Base-by-base conservation (phyloP, 2,113 vertebrate genomes). In the Alethe diademata region DNA sequence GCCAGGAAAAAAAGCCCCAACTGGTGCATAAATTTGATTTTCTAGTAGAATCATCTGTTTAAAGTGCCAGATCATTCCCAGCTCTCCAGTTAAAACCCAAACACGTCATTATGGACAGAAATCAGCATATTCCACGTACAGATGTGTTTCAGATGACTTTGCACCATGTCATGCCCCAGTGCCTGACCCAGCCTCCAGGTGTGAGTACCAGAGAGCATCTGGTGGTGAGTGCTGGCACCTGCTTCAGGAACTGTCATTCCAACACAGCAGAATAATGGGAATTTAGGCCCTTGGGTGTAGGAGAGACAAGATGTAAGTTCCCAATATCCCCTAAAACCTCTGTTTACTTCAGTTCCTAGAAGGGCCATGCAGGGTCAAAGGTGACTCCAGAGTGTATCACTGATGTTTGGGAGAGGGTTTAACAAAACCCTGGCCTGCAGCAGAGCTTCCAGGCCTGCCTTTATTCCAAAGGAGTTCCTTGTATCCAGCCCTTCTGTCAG, bases 131-230 rank as follows among this genome's bases (percentile, higher is more conserved):
- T 33, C 23, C 28, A 12, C 4, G 2, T 25, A 24, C 57, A 89
- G 50, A 18, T 29, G 23, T 75, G 8, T 40, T 78, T 76, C 36
- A 69, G 71, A 19, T 66, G 53, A 8, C 16, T 90, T 65, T 65
- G 45, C 82, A 75, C 6, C 19, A 5, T 0, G 0, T 20, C n/a
- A 19, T 9, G 40, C 1, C 2, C 45, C 62, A 35, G 64, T 20
- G 36, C 47, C 76, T 84, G 36, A 11, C 3, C 43, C 58, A 86
- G 45, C 45, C 48, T 60, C 78, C 54, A 61, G 61, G 35, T 66
- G 60, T n/a, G 82, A 50, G 6, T 13, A 23, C 12, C 9, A 8
- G 64, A 40, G 51, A 50, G 26, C 17, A 74, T 4, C 50, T 38
- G 29, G 2, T 20, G 54, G 26, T 48, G 62, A 62, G 29, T n/a